Evolutionary conservation across 2,113 vertebrate species (phyloP).

Genomic region (Pandion haliaetus): DNA sequence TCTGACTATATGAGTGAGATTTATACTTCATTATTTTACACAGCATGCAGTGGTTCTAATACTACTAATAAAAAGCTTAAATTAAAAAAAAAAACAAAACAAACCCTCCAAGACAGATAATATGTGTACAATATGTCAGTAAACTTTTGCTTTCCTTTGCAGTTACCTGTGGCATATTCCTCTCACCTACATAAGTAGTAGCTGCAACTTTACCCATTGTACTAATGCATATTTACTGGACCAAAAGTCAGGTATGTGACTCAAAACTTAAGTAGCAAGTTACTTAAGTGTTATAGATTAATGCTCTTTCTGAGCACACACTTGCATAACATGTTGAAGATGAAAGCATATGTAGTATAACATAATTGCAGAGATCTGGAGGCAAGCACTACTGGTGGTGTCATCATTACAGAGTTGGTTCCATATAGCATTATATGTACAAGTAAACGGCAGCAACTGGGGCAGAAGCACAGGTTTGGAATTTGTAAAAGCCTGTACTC

Average conservation of each 20-base stretch:
- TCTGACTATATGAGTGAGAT: not conserved
- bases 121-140: not conserved
- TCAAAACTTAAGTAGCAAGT: not conserved
- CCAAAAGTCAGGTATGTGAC: slow-evolving; percentile 80
- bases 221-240: slow-evolving; percentile 76
- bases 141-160: slow-evolving; percentile 35
- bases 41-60: not conserved
- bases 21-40: not conserved
- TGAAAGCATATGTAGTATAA: rapidly evolving
- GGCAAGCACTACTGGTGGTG: not conserved
- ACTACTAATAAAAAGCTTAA: not conserved
- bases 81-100: not conserved
- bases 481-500: not conserved
- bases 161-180: slow-evolving; percentile 90
- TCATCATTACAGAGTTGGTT: not conserved
- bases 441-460: not conserved
- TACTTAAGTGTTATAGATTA: not conserved
- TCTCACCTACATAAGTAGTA: slow-evolving; percentile 84
- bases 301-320: not conserved
- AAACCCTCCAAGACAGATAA: not conserved
- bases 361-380: not conserved
- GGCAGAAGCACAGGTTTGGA: not conserved
- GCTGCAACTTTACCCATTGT: slow-evolving; percentile 74
- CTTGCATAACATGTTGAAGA: not conserved
- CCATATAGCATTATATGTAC: not conserved